Evolutionary conservation across 2,888 invertebrate genomes (phyloP), one percentile per base, ranked within the genome.

Genomic region (Mechanitis messenoides): DNA sequence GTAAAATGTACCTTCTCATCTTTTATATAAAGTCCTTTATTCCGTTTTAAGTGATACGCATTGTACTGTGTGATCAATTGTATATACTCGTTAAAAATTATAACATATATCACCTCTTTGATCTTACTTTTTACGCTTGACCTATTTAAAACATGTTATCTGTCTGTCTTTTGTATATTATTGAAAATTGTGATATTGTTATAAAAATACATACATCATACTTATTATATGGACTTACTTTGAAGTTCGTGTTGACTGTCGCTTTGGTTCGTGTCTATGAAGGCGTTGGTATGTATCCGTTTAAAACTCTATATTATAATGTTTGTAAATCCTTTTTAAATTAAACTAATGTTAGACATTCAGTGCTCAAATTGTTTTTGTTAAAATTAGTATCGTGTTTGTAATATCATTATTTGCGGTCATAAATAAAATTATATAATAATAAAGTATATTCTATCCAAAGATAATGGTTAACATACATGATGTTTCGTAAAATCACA

Each of bases 131-230:
- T 76, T 82, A 87, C 78, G 87, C 87, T 89, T 89, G 82, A 86
- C 85, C 85, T 87, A 85, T 89, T 86, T 82, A 70, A 20, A 20
- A 78, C 77, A 73, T 87, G 79, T 87, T 83, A 83, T 85, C 81
- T 84, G 80, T 83, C 81, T 79, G 77, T 84, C 81, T 83, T 86
- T 81, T 85, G 87, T 88, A 87, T 87, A 87, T 89, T 89, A 89
- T 87, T 88, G 80, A 90, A 90, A 88, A 90, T 86, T 90, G 90
- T 90, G 90, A 90, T 90, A 90, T 89, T 88, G 88, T 90, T 89
- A 87, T 85, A 83, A 84, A 81, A 77, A 75, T 71, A 69, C 69
- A 70, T 76, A 78, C 78, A 81, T 82, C 78, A 74, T 85, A 79
- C 80, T 72, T 79, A 74, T 80, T 81, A 75, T 74, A 72, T 74